Evolutionary conservation across 2,113 vertebrate species (phyloP).

Genomic region (Syrmaticus mikado): DNA sequence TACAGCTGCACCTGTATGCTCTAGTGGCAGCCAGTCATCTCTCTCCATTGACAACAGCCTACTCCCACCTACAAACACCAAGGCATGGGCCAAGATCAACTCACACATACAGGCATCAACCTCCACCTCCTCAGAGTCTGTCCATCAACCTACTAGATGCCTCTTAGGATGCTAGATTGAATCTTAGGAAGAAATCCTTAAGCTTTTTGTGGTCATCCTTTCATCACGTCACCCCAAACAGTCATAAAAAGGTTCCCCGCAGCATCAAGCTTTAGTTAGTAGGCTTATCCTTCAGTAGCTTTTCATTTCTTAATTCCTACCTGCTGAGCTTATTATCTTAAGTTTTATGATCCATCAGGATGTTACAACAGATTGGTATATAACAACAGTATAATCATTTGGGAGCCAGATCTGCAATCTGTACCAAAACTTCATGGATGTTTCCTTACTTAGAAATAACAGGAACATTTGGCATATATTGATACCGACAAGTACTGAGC

Average conservation of each 20-base stretch:
- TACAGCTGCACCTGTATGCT: background rate
- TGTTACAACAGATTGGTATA: background rate
- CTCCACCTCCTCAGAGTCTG: background rate
- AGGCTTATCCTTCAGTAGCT: background rate
- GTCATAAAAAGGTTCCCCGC: background rate
- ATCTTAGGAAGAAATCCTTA: background rate
- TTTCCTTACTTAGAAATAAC: background rate
- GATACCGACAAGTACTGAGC: background rate
- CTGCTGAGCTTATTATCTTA: background rate
- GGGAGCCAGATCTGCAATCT: background rate
- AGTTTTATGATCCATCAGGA: background rate
- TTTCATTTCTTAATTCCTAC: background rate
- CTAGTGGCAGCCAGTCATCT: background rate
- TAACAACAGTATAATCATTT: background rate
- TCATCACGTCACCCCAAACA: background rate
- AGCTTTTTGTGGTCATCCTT: background rate
- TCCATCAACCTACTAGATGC: background rate
- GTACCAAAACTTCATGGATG: background rate
- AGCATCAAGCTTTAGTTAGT: background rate
- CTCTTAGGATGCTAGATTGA: background rate
- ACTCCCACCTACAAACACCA: background rate
- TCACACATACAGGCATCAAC: background rate
- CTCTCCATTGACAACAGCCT: background rate
- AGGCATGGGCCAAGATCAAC: background rate
- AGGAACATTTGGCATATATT: background rate